phyloP scores from a whole-genome alignment of 2,113 vertebrate species.

The Zosterops japonicus region DNA sequence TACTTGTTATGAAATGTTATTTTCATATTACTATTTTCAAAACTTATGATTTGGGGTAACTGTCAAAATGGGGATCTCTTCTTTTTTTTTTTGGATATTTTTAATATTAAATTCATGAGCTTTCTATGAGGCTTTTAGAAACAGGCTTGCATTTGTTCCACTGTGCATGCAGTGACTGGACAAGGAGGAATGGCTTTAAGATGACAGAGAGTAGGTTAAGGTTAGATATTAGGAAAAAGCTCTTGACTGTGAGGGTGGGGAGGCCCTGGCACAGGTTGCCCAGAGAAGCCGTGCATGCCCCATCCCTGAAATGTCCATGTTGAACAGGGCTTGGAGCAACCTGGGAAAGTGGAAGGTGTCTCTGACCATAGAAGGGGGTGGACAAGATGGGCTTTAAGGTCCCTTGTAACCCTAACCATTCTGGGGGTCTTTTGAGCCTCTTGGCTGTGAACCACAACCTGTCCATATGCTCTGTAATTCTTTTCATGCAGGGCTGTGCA shows the following conservation, averaged over 20 bases:
- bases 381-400: neutral
- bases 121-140: neutral
- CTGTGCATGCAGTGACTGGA: neutral
- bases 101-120: neutral
- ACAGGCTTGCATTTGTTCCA: neutral
- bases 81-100: neutral
- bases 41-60: neutral
- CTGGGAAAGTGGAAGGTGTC: neutral
- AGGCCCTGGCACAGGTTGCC: neutral
- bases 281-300: neutral
- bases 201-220: neutral
- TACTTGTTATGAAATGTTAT: neutral
- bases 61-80: neutral
- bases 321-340: neutral
- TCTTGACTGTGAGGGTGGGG: neutral
- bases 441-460: neutral
- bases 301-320: neutral
- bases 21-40: neutral
- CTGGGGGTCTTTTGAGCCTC: neutral
- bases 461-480: neutral
- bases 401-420: neutral
- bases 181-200: neutral
- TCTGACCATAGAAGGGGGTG: neutral
- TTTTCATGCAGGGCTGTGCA: neutral
- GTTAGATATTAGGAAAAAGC: neutral